Base-by-base conservation (phyloP, 2,888 invertebrate species). In the Oligia fasciuncula region DNA sequence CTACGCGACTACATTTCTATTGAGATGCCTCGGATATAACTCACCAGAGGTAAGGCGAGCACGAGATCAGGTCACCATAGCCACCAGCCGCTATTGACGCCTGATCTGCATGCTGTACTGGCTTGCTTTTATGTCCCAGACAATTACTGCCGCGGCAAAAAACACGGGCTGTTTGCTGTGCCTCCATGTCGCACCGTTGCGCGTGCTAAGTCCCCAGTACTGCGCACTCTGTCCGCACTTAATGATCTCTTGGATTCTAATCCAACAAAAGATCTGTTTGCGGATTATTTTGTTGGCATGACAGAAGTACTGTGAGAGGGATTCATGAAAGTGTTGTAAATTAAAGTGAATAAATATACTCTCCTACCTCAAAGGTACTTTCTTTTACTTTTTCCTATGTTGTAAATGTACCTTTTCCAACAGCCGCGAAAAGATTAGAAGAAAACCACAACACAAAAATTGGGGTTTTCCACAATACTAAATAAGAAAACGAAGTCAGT, bases 401-500 rank as follows among this genome's bases (percentile, higher is more conserved):
- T 57, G 3, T 23, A 51, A 51, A 51, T 35, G 14, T 35, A 70
- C 14, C 49, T 29, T 49, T 68, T 46, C 29, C 13, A 51, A 69
- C 49, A 51, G 13, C 23, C 35, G 2, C 19, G 14, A n/a, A 67
- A 68, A 68, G 43, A 29, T 68, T 19, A 46, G 5, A n/a, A 68
- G 14, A 62, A 29, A n/a, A 68, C 2, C 23, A 4, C 8, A 43
- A 67, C 23, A 67, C 8, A 43, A 40, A 40, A 66, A 40, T 66
- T 5, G 2, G 6, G 46, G n/a, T 23, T 76, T 75, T 76, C 68
- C 40, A 43, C 13, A 75, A 35, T 14, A 46, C n/a, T 54, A 66
- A 66, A 62, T 72, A 49, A 84, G 72, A 73, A 73, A 73, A 73
- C 46, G 19, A 73, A 40, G 35, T 66, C 69, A 49, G 35, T 35